A percentile compares a stretch with the other conserved stretches of the same genome.
Evolutionary conservation across 1,140 invertebrate species (phyloP).

Genomic region (Wiebesia pumilae): DNA sequence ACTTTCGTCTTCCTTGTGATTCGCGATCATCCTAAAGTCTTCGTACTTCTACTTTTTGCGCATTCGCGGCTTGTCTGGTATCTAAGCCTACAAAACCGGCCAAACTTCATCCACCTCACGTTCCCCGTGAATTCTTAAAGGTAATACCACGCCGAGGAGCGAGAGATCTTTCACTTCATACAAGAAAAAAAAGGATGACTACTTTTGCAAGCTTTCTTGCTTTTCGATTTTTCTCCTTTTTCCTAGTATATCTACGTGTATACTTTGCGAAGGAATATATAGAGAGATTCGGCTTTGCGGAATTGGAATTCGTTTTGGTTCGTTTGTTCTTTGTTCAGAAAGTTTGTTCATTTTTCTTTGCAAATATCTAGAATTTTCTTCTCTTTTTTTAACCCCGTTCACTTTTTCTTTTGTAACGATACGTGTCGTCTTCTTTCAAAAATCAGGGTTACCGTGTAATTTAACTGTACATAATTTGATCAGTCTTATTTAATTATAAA

Average conservation of each 20-base stretch:
- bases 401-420: background rate
- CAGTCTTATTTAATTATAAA: no score
- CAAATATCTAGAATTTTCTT: background rate
- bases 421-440: background rate
- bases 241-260: background rate
- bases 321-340: slow-evolving; percentile 7
- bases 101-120: slow-evolving; percentile 59
- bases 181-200: slow-evolving; percentile 7
- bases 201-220: slow-evolving; percentile 6
- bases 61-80: slow-evolving; percentile 48
- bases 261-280: background rate
- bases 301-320: slow-evolving; percentile 23
- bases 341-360: background rate
- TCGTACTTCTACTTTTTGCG: slow-evolving; percentile 49
- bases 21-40: slow-evolving; percentile 27
- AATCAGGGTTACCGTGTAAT: background rate
- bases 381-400: background rate
- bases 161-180: background rate
- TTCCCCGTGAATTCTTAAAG: slow-evolving; percentile 67
- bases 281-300: slow-evolving; percentile 15
- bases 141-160: slow-evolving; percentile 62
- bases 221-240: slow-evolving; percentile 13
- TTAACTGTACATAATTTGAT: no score
- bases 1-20: background rate
- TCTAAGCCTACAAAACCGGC: slow-evolving; percentile 58